These are phyloP conservation scores for Schizothorax lantsangensis DNA, from an alignment of 2,797 vertebrate genomes.

Conservation along the genomic window DNA sequence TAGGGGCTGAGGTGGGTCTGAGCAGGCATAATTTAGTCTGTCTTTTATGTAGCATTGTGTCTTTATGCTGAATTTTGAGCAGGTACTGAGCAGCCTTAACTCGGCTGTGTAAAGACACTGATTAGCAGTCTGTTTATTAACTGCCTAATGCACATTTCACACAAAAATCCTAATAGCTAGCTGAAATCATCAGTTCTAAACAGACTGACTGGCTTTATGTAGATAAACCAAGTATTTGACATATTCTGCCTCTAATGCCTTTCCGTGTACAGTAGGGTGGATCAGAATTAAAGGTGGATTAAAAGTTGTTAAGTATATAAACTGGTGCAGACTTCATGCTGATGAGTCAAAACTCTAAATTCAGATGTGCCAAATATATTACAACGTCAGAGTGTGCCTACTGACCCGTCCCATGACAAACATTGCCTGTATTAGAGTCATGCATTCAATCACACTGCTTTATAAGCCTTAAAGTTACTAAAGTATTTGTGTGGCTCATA, in stretches of 20 bases:
- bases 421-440: not conserved
- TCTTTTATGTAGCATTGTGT: not conserved
- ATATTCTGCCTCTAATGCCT: not conserved
- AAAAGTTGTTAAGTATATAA: not conserved
- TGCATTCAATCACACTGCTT: conserved; percentile 3
- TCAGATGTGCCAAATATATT: not conserved
- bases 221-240: not conserved
- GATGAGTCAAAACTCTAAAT: not conserved
- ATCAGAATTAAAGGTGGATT: not conserved
- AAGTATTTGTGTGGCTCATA: not conserved
- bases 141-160: not conserved
- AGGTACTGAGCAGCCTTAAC: not conserved
- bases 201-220: not conserved
- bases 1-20: not conserved
- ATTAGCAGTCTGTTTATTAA: not conserved
- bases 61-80: not conserved
- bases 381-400: not conserved
- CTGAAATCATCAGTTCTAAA: not conserved
- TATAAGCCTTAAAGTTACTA: not conserved
- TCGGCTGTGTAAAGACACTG: not conserved
- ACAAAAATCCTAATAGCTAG: not conserved
- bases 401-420: conserved; percentile 3
- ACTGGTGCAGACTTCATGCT: not conserved
- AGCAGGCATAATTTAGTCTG: not conserved
- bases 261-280: not conserved